Base-by-base conservation (phyloP, 2,113 vertebrate genomes). In the Nyctereutes procyonoides region DNA sequence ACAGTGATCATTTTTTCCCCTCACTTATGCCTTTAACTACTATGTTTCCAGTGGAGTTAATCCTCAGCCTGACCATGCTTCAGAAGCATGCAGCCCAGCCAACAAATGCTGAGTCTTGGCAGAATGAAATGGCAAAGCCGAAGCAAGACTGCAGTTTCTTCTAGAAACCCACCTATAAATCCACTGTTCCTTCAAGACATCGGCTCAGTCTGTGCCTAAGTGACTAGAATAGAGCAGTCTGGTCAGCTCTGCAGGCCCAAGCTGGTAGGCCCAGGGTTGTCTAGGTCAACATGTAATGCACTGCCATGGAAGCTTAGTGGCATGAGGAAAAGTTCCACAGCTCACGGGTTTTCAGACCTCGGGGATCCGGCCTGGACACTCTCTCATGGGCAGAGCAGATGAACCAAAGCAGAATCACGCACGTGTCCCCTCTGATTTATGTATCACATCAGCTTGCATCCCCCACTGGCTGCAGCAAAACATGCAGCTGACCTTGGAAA, bases 351-450 rank as follows among this genome's bases (percentile, higher is more conserved):
- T 53, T 74, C 56, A 73, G 19, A 19, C 1, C 67, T 26, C 56
- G 10, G 43, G 10, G n/a, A 55, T 19, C 5, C 4, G 32, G n/a
- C 76, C 63, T 22, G 63, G 30, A 28, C 63, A 30, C 28, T 3
- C n/a, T 56, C 32, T 62, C 63, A 5, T 0, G 5, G 38, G 65
- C 63, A 69, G 15, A 15, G 11, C 0, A 0, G 20, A 67, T 16
- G 55, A 55, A 9, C 20, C n/a, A 6, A 9, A 55, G 91, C 24
- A 56, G 51, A 79, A n/a, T 24, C 24, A 28, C 0, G 12, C 22
- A 3, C 20, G 4, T 3, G 30, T 12, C 43, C 30, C 22, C 28
- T 81, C 63, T 1, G 6, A 38, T 26, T 20, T 28, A 14, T 1
- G 0, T 4, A 6, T 14, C 51, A 62, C 3, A 3, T 35, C 28